Percentiles rank a stretch among this genome's conserved stretches.
These are phyloP conservation scores for Sebastes diaconus DNA, from an alignment of 2,797 vertebrate genomes.

Conservation along the genomic window DNA sequence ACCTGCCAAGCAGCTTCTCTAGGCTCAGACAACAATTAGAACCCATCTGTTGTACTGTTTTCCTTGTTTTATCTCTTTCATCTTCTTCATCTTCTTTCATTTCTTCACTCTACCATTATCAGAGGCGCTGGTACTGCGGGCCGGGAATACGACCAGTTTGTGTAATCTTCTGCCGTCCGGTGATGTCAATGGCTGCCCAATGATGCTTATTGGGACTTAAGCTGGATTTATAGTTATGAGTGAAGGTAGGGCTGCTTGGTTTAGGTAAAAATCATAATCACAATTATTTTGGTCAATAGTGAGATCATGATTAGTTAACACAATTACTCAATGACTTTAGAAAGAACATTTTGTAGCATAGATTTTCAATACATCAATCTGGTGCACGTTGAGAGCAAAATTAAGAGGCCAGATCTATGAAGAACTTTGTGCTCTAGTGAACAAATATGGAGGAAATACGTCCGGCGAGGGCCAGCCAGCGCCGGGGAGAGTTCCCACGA, in stretches of 20 bases:
- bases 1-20: slow-evolving; percentile 62
- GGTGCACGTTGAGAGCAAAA: too few species aligned
- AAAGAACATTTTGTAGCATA: not conserved
- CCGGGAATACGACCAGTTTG: not conserved
- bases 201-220: not conserved
- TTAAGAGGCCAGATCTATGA: too few species aligned
- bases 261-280: not conserved
- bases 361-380: not conserved
- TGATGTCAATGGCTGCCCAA: not conserved
- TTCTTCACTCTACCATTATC: not conserved
- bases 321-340: not conserved
- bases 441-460: too few species aligned
- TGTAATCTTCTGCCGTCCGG: not conserved
- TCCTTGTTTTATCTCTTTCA: slow-evolving; percentile 19
- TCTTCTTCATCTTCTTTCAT: slow-evolving; percentile 6
- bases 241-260: not conserved
- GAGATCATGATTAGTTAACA: too few species aligned
- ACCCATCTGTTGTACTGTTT: slow-evolving; percentile 47
- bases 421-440: too few species aligned
- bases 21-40: slow-evolving; percentile 35
- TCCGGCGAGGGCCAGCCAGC: too few species aligned
- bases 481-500: too few species aligned
- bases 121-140: not conserved
- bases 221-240: not conserved
- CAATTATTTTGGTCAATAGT: not conserved